Base-by-base conservation (phyloP, 2,113 vertebrate genomes). In the Dinomys branickii region DNA sequence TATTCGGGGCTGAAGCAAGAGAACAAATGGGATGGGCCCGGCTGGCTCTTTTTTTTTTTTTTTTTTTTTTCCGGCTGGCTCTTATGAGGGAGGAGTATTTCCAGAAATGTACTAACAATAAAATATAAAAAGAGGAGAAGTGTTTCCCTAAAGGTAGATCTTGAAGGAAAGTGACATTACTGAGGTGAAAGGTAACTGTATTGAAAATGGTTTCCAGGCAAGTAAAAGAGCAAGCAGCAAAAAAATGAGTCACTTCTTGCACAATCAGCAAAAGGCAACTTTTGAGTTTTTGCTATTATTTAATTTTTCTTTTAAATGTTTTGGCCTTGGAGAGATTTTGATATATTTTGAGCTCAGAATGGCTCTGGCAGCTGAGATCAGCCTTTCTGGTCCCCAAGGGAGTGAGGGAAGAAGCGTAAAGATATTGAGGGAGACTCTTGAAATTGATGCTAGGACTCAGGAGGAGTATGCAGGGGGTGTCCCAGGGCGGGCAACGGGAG, bases 311-410 rank as follows among this genome's bases (percentile, higher is more conserved):
- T 82, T 86, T 33, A 24, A 33, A 35, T 33, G 12, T 88, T 92
- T 90, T 9, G 26, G 16, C 38, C 88, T 93, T 93, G 88, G 71
- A 90, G 90, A 89, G 56, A 87, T 52, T 73, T 54, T 85, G 22
- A 65, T 86, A 41, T 67, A 88, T 50, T 88, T 47, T 59, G 59
- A 94, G 44, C 16, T 19, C 77, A 54, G 41, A 92, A 56, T 30
- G 26, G n/a, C 52, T 35, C 81, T 35, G 86, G 69, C 22, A 86
- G 52, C 88, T 75, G 65, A 83, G 65, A 73, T 61, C 85, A 93
- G 78, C 65, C 38, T 58, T 67, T 81, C 35, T 78, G 38, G 38
- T 50, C 47, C 59, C 92, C 94, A 41, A 35, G 84, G 78, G 71
- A 82, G 7, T 6, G 17, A 82, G 77, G 20, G 44, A 71, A 90